Percentiles rank a stretch among this genome's conserved stretches.
These are phyloP conservation scores for Epiperipatus broadwayi DNA, from an alignment of 2,888 invertebrate species.

Conservation along the genomic window DNA sequence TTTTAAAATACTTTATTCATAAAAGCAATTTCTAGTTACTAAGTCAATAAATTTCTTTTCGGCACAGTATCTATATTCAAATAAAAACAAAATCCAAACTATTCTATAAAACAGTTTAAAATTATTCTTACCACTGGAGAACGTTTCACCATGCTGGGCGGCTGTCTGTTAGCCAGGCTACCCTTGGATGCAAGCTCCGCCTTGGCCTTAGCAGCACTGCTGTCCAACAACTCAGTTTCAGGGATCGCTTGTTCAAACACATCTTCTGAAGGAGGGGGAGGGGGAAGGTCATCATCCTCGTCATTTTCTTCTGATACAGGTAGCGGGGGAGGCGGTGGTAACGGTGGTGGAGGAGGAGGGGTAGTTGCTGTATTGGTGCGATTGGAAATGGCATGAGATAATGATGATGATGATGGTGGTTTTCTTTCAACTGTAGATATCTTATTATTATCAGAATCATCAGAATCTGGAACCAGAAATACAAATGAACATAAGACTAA, in stretches of 20 bases:
- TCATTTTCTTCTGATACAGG: too few relatives aligned
- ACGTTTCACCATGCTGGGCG: conserved; percentile 26
- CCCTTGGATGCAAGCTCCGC: conserved; percentile 58
- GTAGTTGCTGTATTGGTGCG: neutral
- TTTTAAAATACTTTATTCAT: too few relatives aligned
- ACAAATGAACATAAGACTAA: too few relatives aligned
- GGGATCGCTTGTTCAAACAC: conserved; percentile 63
- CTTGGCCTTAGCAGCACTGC: conserved; percentile 59
- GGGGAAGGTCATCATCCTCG: neutral
- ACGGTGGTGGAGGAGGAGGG: neutral
- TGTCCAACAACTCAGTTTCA: conserved; percentile 65
- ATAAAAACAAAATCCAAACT: too few relatives aligned
- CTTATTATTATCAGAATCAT: conserved; percentile 44
- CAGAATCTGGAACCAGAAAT: conserved; percentile 16
- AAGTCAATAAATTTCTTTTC: too few relatives aligned
- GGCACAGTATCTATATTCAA: too few relatives aligned
- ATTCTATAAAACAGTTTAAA: too few relatives aligned
- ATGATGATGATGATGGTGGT: too few relatives aligned
- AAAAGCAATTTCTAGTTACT: too few relatives aligned
- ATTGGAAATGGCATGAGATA: neutral
- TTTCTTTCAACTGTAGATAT: conserved; percentile 53
- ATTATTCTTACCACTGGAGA: too few relatives aligned
- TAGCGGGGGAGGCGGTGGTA: neutral
- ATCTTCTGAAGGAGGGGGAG: too few relatives aligned
- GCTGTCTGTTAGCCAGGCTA: conserved; percentile 46